Evolutionary conservation across 2,797 vertebrate species (phyloP).

Genomic region (Cynodonichthys magdalenae): DNA sequence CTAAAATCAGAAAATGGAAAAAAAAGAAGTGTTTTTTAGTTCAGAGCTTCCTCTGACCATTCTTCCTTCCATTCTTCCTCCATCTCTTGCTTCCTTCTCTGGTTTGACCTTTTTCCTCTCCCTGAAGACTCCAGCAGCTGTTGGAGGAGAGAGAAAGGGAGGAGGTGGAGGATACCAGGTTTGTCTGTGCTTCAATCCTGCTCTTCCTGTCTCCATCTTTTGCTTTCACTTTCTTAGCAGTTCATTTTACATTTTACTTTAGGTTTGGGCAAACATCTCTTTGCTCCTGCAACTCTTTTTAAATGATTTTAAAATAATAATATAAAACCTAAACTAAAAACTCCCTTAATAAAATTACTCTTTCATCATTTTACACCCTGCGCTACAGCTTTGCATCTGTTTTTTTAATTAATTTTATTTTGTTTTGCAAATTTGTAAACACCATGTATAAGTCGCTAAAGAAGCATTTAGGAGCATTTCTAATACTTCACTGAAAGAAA

Average conservation of each 20-base stretch:
- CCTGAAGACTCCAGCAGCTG: conserved; percentile 95
- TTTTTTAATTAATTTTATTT: not conserved
- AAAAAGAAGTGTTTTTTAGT: conserved; percentile 10
- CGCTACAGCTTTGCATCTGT: not conserved
- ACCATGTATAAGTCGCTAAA: not conserved
- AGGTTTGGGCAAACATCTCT: too few relatives aligned
- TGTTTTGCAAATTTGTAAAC: too few relatives aligned
- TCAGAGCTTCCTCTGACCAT: conserved; percentile 79
- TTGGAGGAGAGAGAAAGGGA: conserved; percentile 94
- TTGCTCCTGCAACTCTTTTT: too few relatives aligned
- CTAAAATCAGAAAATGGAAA: not conserved
- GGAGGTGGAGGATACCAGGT: conserved; percentile 90
- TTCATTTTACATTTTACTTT: conserved; percentile 54
- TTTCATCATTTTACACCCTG: not conserved
- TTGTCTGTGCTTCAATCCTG: conserved; percentile 79
- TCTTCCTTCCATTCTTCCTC: conserved; percentile 85
- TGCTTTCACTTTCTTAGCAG: conserved; percentile 47
- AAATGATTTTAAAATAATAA: too few relatives aligned
- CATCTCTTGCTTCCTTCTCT: conserved; percentile 80
- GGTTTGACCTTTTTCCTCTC: conserved; percentile 86
- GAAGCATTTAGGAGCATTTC: not conserved
- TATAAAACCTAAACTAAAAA: too few relatives aligned
- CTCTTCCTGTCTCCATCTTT: conserved; percentile 45
- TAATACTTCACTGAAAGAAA: too few relatives aligned
- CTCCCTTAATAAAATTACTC: not conserved